A percentile compares a stretch with the other conserved stretches of the same genome.
Evolutionary conservation across 2,888 invertebrate genomes (phyloP).

Genomic region (Enchytraeus crypticus): DNA sequence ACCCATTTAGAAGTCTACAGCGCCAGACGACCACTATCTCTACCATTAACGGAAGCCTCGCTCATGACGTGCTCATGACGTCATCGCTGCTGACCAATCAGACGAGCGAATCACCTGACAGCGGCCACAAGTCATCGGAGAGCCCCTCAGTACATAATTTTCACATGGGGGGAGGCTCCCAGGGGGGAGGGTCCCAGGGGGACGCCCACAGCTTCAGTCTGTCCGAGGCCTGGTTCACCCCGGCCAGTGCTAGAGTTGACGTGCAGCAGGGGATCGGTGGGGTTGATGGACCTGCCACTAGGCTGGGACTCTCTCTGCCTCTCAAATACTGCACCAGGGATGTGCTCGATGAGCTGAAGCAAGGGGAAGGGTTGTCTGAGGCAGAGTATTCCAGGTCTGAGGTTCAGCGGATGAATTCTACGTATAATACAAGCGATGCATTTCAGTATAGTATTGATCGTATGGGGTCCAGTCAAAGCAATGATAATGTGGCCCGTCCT

Average conservation of each 20-base stretch:
- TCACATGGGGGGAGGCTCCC: neutral
- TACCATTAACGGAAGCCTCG: no score
- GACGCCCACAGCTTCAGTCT: neutral
- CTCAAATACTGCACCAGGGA: neutral
- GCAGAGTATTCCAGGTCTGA: no score
- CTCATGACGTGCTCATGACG: no score
- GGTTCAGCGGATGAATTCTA: no score
- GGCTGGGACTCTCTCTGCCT: neutral
- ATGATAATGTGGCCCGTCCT: neutral
- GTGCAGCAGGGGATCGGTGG: no score
- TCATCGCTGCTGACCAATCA: neutral
- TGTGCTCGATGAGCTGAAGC: slow-evolving; percentile 20
- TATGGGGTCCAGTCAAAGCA: no score
- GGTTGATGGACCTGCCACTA: neutral
- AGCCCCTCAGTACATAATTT: slow-evolving; percentile 2
- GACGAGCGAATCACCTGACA: slow-evolving; percentile 41
- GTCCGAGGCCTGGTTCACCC: neutral
- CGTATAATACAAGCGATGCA: no score
- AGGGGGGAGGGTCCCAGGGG: neutral
- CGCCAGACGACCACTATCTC: neutral
- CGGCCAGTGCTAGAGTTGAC: neutral
- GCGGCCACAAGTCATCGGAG: slow-evolving; percentile 44
- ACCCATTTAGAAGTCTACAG: no score
- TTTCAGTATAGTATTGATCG: no score
- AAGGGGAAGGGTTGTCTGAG: slow-evolving; percentile 16